These are phyloP conservation scores for Ageneiosus marmoratus DNA, from an alignment of 2,113 vertebrate species.

Conservation along the genomic window DNA sequence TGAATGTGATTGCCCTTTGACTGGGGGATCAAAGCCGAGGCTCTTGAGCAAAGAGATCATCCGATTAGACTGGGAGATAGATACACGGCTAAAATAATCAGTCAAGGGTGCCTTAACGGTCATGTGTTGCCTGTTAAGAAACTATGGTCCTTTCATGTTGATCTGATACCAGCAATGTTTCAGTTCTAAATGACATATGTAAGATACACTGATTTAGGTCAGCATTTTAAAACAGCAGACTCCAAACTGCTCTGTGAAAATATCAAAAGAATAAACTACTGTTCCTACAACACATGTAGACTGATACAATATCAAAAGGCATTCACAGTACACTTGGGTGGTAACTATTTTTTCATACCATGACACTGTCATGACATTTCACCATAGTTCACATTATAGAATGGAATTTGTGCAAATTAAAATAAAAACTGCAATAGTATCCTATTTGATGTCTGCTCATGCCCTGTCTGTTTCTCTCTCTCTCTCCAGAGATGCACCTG, in stretches of 20 bases:
- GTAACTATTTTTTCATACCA: no score
- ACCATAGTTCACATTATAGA: no score
- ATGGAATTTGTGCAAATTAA: no score
- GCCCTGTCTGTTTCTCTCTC: no score
- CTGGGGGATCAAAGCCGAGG: constrained; percentile 48
- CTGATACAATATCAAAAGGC: not conserved
- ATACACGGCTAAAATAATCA: constrained; percentile 41
- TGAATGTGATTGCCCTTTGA: constrained; percentile 53
- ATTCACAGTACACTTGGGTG: not conserved
- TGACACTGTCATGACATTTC: no score
- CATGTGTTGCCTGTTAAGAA: constrained; percentile 10
- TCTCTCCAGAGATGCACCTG: no score
- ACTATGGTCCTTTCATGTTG: not conserved
- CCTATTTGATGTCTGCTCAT: no score
- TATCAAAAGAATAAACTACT: no score
- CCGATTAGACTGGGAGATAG: constrained; percentile 48
- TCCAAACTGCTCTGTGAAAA: not conserved
- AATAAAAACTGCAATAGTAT: no score
- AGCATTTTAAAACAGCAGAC: not conserved
- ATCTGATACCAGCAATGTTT: constrained; percentile 1
- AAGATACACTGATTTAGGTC: not conserved
- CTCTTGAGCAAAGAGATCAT: constrained; percentile 35
- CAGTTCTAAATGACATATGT: not conserved
- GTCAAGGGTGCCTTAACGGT: constrained; percentile 20
- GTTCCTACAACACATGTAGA: not conserved